Evolutionary conservation across 2,113 vertebrate species (phyloP).

Genomic region (Paraplagusia blochii): DNA sequence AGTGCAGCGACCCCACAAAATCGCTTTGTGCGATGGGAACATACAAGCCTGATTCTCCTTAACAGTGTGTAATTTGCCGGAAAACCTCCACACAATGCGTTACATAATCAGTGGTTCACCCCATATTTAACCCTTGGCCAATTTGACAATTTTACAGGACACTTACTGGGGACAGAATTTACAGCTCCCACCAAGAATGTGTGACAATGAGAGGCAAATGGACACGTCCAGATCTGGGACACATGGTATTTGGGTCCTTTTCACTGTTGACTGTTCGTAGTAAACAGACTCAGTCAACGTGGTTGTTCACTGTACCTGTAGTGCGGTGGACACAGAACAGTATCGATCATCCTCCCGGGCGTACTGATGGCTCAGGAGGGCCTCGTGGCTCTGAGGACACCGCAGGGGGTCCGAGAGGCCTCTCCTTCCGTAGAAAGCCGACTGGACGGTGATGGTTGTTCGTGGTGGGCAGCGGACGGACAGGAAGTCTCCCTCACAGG

Average conservation of each 20-base stretch:
- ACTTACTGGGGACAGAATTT: constrained; percentile 21
- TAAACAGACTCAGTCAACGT: not conserved
- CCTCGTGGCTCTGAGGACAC: constrained; percentile 78
- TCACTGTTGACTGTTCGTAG: not conserved
- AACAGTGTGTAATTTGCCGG: constrained; percentile 59
- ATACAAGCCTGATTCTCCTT: constrained; percentile 45
- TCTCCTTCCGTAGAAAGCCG: constrained; percentile 85
- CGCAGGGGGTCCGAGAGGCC: constrained; percentile 74
- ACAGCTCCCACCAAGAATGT: not conserved
- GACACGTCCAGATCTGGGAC: no score
- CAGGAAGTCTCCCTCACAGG: constrained; percentile 86
- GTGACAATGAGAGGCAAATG: not conserved
- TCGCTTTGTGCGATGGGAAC: constrained; percentile 57
- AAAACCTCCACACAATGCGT: constrained; percentile 65
- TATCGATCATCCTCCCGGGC: constrained; percentile 74
- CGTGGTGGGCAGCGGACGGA: constrained; percentile 85
- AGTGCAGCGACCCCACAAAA: constrained; percentile 60
- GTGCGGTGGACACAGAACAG: constrained; percentile 84
- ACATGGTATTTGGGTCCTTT: no score
- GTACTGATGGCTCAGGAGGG: constrained; percentile 64
- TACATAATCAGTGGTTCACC: constrained; percentile 51
- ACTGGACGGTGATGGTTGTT: constrained; percentile 88
- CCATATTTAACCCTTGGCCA: constrained; percentile 38
- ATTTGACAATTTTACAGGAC: constrained; percentile 35
- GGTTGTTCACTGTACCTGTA: constrained; percentile 74